A percentile compares a stretch with the other conserved stretches of the same genome.
These are phyloP conservation scores for Diadophis punctatus DNA, from an alignment of 2,113 vertebrate species.

Conservation along the genomic window DNA sequence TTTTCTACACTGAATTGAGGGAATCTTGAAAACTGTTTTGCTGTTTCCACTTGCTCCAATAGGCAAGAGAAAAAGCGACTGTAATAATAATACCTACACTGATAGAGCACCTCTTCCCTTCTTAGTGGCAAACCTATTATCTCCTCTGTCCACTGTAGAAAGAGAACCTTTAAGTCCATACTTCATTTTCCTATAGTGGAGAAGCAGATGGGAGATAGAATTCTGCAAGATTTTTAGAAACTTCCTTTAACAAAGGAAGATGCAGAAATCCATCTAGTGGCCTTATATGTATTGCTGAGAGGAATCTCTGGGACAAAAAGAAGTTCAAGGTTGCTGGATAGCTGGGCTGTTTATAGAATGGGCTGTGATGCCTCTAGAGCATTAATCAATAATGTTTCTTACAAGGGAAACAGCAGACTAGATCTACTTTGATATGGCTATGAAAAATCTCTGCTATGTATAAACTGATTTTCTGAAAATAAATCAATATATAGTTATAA, in stretches of 20 bases:
- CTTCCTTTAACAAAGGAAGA: neutral
- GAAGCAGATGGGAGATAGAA: neutral
- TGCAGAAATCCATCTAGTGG: neutral
- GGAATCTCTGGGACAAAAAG: neutral
- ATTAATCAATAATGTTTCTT: neutral
- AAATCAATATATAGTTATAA: neutral
- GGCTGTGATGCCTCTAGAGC: neutral
- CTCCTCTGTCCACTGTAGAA: neutral
- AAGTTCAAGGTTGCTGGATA: neutral
- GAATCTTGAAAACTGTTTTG: neutral
- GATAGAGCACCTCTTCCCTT: neutral
- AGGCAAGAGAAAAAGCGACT: too few species aligned
- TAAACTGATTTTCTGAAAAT: neutral
- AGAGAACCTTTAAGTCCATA: neutral
- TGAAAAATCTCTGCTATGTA: neutral
- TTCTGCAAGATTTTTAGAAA: neutral
- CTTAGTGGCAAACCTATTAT: neutral
- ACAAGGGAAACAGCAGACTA: neutral
- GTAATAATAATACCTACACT: neutral
- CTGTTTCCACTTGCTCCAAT: neutral
- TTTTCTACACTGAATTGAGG: neutral
- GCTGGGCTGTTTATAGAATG: neutral
- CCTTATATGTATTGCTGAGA: neutral
- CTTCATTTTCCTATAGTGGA: neutral
- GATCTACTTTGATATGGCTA: neutral